phyloP scores from a whole-genome alignment of 37 sponge, comb jelly and placozoan species.

The Ephydatia muelleri region DNA sequence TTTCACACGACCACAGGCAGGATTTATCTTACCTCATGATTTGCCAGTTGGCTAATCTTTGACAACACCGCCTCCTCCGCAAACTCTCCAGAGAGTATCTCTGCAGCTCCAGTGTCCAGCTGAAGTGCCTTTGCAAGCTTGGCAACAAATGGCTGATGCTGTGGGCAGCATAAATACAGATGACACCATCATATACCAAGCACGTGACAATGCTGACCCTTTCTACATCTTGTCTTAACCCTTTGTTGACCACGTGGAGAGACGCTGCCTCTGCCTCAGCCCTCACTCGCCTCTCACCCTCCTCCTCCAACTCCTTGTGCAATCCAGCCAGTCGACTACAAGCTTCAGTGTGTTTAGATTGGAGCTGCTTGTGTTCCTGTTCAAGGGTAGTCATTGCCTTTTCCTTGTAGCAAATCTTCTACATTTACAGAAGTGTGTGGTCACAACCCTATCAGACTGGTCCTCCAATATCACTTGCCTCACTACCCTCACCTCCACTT shows the following conservation, averaged over 20 bases:
- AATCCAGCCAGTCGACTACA: conserved; percentile 4
- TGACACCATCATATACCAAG: not conserved
- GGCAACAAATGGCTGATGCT: conserved; percentile 49
- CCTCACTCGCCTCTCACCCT: conserved; percentile 21
- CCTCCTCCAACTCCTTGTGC: conserved; percentile 8
- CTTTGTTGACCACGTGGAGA: conserved; percentile 17
- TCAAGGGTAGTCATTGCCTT: not conserved
- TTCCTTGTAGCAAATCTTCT: not conserved
- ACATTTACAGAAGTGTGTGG: not conserved
- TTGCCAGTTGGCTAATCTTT: conserved; percentile 63
- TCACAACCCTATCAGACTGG: not conserved
- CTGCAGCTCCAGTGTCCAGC: conserved; percentile 46
- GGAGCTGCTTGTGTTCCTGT: not conserved
- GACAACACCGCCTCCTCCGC: conserved; percentile 71
- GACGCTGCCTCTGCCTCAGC: conserved; percentile 28
- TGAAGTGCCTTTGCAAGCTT: conserved; percentile 46
- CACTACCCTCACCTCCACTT: not conserved
- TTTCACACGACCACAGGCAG: not conserved
- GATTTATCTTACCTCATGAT: conserved; percentile 75
- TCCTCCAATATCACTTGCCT: not conserved
- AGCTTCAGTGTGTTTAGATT: not conserved
- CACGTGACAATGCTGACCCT: conserved; percentile 12
- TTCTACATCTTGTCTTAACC: conserved; percentile 25
- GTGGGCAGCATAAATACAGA: not conserved
- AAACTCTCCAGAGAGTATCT: conserved; percentile 71